Conservation (phyloP, 2,888 invertebrate genomes). For the Scelioninae gen. 1 region DNA sequence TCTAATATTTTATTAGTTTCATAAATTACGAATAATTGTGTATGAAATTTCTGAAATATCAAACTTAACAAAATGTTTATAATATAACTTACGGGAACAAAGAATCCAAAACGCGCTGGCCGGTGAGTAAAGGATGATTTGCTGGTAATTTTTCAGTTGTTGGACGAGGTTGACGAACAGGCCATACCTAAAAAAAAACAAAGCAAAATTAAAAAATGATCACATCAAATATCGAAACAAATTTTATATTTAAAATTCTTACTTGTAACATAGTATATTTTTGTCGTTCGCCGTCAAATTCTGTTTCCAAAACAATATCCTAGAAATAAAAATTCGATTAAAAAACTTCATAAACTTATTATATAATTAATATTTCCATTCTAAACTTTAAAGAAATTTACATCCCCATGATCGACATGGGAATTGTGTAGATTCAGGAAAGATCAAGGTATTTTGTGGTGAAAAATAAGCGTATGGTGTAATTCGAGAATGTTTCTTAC, state of each 20-base stretch:
- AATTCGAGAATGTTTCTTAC: constrained; percentile 87
- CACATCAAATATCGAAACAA: constrained; percentile 18
- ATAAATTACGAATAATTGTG: too few species aligned
- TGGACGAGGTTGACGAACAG: constrained; percentile 98
- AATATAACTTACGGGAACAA: constrained; percentile 99
- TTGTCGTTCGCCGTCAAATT: constrained; percentile 97
- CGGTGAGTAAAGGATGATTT: constrained; percentile 98
- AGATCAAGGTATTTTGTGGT: too few species aligned
- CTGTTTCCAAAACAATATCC: constrained; percentile 98
- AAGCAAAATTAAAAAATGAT: too few species aligned
- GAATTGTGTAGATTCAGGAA: too few species aligned
- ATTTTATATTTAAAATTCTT: constrained; percentile 30
- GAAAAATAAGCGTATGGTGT: too few species aligned
- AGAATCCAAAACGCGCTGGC: constrained; percentile 98
- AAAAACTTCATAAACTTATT: constrained; percentile 7
- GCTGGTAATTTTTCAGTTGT: constrained; percentile 99
- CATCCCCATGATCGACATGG: too few species aligned
- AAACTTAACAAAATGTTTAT: too few species aligned
- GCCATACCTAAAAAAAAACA: constrained; percentile 98
- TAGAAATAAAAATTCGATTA: constrained; percentile 80
- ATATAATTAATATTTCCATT: too few species aligned
- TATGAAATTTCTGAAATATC: too few species aligned
- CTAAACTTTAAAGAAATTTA: too few species aligned
- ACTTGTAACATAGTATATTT: constrained; percentile 97
- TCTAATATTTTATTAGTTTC: too few species aligned